Evolutionary conservation across 2,113 vertebrate genomes (phyloP).

Genomic region (Crotalus viridis): DNA sequence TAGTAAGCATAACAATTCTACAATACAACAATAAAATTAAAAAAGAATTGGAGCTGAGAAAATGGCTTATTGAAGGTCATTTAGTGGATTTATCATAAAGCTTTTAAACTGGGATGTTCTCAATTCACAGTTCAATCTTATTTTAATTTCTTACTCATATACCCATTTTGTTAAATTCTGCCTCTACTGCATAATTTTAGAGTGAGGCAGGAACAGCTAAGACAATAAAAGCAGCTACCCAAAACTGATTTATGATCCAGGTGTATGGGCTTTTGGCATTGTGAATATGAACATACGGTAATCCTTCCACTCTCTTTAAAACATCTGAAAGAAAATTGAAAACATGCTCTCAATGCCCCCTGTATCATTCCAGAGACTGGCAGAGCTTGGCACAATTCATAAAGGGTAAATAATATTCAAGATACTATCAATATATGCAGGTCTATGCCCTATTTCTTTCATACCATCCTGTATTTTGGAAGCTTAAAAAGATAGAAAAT

Average conservation of each 20-base stretch:
- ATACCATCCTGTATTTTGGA: not conserved
- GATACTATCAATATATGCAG: not conserved
- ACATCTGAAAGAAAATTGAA: not conserved
- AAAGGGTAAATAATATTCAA: not conserved
- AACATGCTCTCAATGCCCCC: not conserved
- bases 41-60: not conserved
- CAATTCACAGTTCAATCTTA: not conserved
- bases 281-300: not conserved
- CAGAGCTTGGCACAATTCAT: not conserved
- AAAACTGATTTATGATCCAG: not conserved
- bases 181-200: not conserved
- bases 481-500: not conserved
- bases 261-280: not conserved
- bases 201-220: not conserved
- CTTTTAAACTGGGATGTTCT: not conserved
- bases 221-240: not conserved
- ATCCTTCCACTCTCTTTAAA: not conserved
- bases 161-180: not conserved
- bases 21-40: not conserved
- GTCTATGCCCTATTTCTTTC: not conserved
- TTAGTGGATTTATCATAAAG: not conserved
- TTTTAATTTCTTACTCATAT: not conserved
- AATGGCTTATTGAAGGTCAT: not conserved
- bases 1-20: not conserved
- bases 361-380: not conserved